Evolutionary conservation across 2,888 invertebrate species (phyloP).

Genomic region (Platerodrilus igneus): DNA sequence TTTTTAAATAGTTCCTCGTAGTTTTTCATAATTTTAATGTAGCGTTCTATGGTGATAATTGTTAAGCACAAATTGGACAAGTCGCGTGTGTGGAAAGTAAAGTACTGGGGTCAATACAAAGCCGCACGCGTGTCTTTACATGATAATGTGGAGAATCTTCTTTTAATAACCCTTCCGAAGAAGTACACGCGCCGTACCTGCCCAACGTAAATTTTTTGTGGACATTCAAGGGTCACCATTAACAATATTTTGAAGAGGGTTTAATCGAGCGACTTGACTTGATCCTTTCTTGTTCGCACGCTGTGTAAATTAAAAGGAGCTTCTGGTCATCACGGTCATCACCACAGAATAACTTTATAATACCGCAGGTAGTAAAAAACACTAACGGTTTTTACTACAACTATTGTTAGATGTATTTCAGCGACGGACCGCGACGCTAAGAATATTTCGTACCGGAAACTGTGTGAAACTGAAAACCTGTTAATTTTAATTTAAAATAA

Average conservation of each 20-base stretch:
- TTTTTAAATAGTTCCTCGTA: neutral
- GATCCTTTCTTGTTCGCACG: conserved; percentile 34
- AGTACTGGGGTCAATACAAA: conserved; percentile 25
- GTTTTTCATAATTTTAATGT: neutral
- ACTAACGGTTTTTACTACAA: conserved; percentile 29
- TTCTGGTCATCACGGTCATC: conserved; percentile 32
- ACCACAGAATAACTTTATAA: conserved; percentile 13
- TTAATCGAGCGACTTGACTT: conserved; percentile 19
- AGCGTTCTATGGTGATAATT: neutral
- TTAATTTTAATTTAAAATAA: conserved; percentile 1
- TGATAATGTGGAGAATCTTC: conserved; percentile 34
- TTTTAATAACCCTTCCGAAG: conserved; percentile 37
- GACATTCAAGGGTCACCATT: conserved; percentile 19
- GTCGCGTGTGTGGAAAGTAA: conserved; percentile 29
- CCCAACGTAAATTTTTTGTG: conserved; percentile 21
- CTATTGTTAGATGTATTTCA: neutral
- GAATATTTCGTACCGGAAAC: neutral
- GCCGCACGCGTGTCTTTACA: conserved; percentile 27
- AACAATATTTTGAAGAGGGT: conserved; percentile 21
- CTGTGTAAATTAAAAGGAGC: conserved; percentile 14
- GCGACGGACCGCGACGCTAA: conserved; percentile 16
- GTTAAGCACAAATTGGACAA: conserved; percentile 12
- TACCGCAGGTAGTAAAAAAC: conserved; percentile 18
- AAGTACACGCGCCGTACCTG: conserved; percentile 35
- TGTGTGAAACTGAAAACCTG: neutral